phyloP scores from a whole-genome alignment of 1,140 invertebrate species.

The Zaprionus davidi region DNA sequence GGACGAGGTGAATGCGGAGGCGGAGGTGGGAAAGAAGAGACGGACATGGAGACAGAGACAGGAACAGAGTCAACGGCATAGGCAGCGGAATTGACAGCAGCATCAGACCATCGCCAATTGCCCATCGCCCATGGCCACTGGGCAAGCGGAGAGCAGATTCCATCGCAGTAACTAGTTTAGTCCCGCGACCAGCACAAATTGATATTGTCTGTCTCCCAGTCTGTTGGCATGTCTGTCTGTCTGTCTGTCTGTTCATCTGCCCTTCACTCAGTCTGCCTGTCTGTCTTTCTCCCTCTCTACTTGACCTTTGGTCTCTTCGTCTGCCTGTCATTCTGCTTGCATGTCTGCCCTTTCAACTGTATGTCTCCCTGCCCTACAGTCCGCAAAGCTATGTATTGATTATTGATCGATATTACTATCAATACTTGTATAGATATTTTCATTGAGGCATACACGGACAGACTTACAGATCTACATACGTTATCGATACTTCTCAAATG shows the following conservation, averaged over 20 bases:
- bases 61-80: background rate
- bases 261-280: background rate
- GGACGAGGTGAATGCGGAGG: background rate
- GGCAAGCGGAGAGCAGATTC: background rate
- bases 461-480: too few species aligned
- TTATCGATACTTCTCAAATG: too few species aligned
- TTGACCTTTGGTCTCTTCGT: background rate
- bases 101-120: background rate
- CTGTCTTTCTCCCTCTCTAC: background rate
- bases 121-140: background rate
- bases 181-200: constrained; percentile 1
- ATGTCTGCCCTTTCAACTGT: background rate
- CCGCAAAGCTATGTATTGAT: background rate
- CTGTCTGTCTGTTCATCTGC: background rate
- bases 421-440: too few species aligned
- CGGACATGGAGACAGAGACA: background rate
- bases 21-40: background rate
- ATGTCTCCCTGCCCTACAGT: too few species aligned
- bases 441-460: too few species aligned
- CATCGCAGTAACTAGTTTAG: constrained; percentile 3
- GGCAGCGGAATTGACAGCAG: background rate
- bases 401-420: background rate
- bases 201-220: background rate
- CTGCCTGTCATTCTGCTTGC: background rate
- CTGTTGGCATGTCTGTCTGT: background rate